Evolutionary conservation across 1,140 invertebrate species (phyloP).

Genomic region (Phenacoccus solenopsis): DNA sequence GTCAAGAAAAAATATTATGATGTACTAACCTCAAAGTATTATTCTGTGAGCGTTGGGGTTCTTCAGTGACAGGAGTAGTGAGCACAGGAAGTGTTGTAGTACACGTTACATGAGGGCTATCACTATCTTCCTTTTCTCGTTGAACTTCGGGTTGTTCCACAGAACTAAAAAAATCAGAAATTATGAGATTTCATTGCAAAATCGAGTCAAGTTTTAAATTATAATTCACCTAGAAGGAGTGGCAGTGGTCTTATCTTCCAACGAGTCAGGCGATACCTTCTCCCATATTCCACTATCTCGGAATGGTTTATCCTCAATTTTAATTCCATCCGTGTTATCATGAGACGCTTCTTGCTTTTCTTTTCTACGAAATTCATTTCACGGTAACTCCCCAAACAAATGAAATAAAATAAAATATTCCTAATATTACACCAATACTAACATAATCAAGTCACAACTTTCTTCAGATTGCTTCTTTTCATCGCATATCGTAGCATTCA

Average conservation of each 20-base stretch:
- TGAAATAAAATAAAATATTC: neutral
- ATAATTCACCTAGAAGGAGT: neutral
- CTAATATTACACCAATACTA: neutral
- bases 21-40: neutral
- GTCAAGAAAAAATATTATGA: neutral
- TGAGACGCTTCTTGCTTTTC: neutral
- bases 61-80: neutral
- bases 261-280: neutral
- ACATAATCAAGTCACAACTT: neutral
- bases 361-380: neutral
- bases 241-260: neutral
- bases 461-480: neutral
- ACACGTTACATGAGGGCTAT: neutral
- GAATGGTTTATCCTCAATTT: neutral
- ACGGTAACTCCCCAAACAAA: too few species aligned
- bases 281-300: constrained; percentile 3
- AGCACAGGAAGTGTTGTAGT: neutral
- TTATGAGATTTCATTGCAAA: neutral
- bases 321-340: neutral
- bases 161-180: neutral
- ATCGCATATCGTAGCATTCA: neutral
- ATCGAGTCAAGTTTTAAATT: too few species aligned
- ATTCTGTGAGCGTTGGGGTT: neutral
- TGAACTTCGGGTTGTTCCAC: neutral
- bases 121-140: neutral